Evolutionary conservation across 2,797 vertebrate species (phyloP), one percentile per base, ranked within the genome.

Genomic region (Phoebastria nigripes): DNA sequence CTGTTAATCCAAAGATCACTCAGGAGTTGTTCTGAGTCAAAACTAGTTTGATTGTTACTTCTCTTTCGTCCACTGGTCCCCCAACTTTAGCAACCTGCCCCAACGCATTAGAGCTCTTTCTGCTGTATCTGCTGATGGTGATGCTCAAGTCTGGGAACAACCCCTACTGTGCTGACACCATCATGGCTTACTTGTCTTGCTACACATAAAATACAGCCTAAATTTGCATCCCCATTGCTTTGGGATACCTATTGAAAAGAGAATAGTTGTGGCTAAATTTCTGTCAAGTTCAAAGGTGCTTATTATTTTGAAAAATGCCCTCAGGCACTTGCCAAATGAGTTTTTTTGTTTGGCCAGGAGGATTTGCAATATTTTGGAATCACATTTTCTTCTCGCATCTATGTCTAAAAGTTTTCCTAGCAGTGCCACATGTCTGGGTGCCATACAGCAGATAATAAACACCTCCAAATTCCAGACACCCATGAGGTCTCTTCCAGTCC

Each of bases 231-330:
- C 37, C 59, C 39, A 41, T 87, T 88, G 83, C 94, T 96, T 94
- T 89, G 79, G 79, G 92, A 89, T 72, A 90, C 28, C 61, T 72
- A 91, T 87, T 96, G 90, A 80, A 93, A 94, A 59, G 24, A 61
- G 46, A 86, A 89, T 62, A 88, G 63, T 49, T 94, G 84, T 82
- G 93, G 79, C 67, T 93, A 88, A 89, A 82, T 93, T 87, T 81
- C 88, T 11, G 8, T 65, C 54, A 90, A 86, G 63, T 93, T 93
- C 70, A 86, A 94, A 93, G 73, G 37, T 76, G 15, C 44, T 86
- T 87, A 77, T 94, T 96, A 79, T 42, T 90, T 54, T 2, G 5
- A 91, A 88, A 90, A 92, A 91, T 1, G 4, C 51, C 85, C 65
- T 69, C 5, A 0, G 58, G 79, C 51, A 51, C 46, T 84, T 81